These are phyloP conservation scores for Babylonia areolata DNA, from an alignment of 1,140 invertebrate species.

Conservation along the genomic window DNA sequence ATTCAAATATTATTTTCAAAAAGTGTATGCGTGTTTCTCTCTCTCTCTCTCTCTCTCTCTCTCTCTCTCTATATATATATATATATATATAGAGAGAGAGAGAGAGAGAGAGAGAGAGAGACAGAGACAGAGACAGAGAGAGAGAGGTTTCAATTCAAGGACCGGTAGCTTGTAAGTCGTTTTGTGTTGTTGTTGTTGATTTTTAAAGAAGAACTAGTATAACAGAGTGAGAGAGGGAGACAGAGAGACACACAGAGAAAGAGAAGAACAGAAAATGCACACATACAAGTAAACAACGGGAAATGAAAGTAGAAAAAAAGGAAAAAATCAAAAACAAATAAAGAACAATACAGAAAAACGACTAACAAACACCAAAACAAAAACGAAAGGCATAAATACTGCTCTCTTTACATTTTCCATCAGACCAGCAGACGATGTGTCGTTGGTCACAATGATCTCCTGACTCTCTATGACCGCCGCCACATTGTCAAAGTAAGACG, in stretches of 20 bases:
- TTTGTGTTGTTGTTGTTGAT: no score
- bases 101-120: background rate
- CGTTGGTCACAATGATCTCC: background rate
- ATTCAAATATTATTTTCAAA: no score
- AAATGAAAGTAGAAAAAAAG: background rate
- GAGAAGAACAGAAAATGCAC: background rate
- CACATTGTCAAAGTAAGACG: constrained; percentile 25
- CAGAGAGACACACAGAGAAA: background rate
- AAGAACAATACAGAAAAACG: constrained; percentile 8
- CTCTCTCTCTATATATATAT: no score
- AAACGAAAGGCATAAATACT: background rate
- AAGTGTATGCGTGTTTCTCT: no score
- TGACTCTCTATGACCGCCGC: background rate
- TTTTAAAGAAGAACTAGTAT: background rate
- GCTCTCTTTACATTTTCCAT: background rate
- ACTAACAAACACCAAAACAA: background rate
- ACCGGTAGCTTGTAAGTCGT: no score
- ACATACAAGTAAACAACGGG: no score
- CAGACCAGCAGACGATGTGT: background rate
- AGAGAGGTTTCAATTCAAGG: no score
- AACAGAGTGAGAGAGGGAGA: constrained; percentile 1
- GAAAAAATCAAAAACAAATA: constrained; percentile 2
- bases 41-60: no score
- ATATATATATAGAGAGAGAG: background rate
- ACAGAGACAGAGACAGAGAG: background rate